Evolutionary conservation across 1,140 invertebrate species (phyloP).

Genomic region (Druon quercuslanigerum): DNA sequence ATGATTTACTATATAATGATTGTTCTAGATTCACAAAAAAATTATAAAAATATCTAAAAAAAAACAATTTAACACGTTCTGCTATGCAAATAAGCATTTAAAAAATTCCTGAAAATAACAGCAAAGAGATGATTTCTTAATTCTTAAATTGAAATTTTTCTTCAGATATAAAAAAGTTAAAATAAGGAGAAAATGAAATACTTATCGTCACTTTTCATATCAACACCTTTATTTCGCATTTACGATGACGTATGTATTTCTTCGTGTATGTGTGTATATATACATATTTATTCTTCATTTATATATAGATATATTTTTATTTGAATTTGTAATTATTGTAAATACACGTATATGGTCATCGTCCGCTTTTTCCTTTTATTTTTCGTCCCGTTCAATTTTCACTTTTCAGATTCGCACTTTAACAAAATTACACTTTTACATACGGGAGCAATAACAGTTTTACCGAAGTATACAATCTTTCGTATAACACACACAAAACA

Average conservation of each 20-base stretch:
- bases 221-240: conserved; percentile 71
- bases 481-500: background rate
- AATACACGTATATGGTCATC: conserved; percentile 71
- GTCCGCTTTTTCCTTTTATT: conserved; percentile 48
- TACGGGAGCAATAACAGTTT: conserved; percentile 9
- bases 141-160: too few species aligned
- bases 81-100: too few species aligned
- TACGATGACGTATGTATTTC: conserved; percentile 63
- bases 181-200: conserved; percentile 2
- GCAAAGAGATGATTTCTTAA: too few species aligned
- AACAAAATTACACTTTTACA: conserved; percentile 22
- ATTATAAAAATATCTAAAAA: too few species aligned
- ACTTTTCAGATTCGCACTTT: conserved; percentile 19
- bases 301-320: conserved; percentile 56
- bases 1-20: too few species aligned
- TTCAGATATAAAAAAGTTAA: background rate
- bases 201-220: conserved; percentile 60
- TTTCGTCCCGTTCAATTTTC: conserved; percentile 40
- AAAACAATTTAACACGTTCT: too few species aligned
- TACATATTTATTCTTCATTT: conserved; percentile 44
- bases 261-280: conserved; percentile 36
- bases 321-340: conserved; percentile 67
- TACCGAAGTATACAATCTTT: background rate
- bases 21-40: too few species aligned
- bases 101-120: too few species aligned